Evolutionary conservation across 2,888 invertebrate species (phyloP), one percentile per base, ranked within the genome.

Genomic region (Metopia argyrocephala): DNA sequence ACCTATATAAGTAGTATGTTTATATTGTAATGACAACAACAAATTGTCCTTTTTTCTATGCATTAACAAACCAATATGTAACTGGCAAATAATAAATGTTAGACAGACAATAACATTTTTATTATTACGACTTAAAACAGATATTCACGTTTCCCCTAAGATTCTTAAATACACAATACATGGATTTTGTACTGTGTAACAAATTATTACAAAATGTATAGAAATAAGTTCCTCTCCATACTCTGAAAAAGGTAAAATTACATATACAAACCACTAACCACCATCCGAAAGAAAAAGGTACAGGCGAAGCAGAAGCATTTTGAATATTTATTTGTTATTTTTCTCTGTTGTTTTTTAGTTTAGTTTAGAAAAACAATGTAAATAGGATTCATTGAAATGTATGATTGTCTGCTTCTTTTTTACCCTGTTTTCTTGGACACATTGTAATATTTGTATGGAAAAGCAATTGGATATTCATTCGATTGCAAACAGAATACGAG

Each of bases 361-460:
- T 4, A 23, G n/a, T 54, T 46, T 68, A 52, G 5, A 1, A 68
- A 75, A 54, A 74, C 48, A 45, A 68, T 54, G 31, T 27, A 25
- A 54, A 59, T 23, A 57, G 28, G n/a, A 61, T 45, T 48, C 59
- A 76, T 50, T 61, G 59, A 68, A 59, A 75, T 28, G 75, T 75
- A 61, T 59, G 45, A 52, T 61, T 75, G 27, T 12, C 38, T 38
- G 38, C 15, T 3, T 38, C 38, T 38, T 2, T 38, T 15, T 15
- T 38, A n/a, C 12, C 38, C 15, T 38, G 38, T 38, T 15, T 12
- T 38, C 12, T 38, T 15, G 12, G 15, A 38, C 38, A 38, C 38
- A 12, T 38, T 38, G 15, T 38, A 38, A 38, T 1, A 38, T 38
- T 38, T 38, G 3, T 38, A 38, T 38, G 38, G 38, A 9, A 38